Evolutionary conservation across 1,140 invertebrate species (phyloP), one percentile per base, ranked within the genome.

Genomic region (Cherax quadricarinatus): DNA sequence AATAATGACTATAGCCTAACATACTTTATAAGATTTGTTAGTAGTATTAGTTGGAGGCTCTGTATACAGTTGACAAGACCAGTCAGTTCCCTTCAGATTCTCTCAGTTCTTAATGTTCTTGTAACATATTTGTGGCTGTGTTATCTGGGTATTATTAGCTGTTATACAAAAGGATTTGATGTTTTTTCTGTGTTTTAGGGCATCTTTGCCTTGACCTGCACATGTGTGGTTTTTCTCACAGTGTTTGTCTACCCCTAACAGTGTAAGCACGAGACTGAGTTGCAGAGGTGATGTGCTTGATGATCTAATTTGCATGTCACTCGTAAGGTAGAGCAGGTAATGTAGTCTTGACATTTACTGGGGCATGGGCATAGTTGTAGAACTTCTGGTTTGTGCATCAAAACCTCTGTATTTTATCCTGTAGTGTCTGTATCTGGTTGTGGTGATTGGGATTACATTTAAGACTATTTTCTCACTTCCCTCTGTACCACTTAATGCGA

Each of bases 251-350:
- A 90, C 89, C 82, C 89, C 89, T 87, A 86, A 82, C 84, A 91
- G 84, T 91, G 84, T 91, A 87, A 91, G 84, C 84, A 85, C 87
- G 78, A 24, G 81, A 84, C 66, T 80, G 90, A 82, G 82, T 86
- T 41, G 90, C 49, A 81, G 84, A 86, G 75, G 84, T 60, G 84
- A 81, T 91, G 49, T 91, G 90, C 90, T 91, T 91, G 90, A 86
- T 87, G 89, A 66, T 87, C 84, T 91, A 86, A 91, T 91, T 81
- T 91, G 90, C 90, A 91, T 91, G 89, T 80, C 70, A 81, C 90
- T 87, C 90, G 62, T 91, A 91, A 91, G 48, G 57, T 91, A 91
- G 84, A 66, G 41, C 83, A 91, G 90, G 90, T 91, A 91, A 91
- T 86, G 90, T 91, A 91, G 90, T 57, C 81, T 84, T 85, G 51